These are phyloP conservation scores for Aricia agestis DNA, from an alignment of 1,140 invertebrate species.

Conservation along the genomic window DNA sequence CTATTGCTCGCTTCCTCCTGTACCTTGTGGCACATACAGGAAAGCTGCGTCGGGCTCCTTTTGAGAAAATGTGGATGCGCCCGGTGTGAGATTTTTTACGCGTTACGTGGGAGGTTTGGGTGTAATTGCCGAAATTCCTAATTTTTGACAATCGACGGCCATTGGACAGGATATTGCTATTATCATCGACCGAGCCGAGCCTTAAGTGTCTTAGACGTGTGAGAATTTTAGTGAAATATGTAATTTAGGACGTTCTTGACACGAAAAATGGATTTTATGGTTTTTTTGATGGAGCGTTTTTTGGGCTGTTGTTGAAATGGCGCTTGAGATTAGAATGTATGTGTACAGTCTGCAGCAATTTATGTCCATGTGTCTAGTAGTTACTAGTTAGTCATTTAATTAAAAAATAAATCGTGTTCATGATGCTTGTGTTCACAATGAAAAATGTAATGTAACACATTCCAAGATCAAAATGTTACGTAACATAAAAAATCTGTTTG, in stretches of 20 bases:
- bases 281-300: not conserved
- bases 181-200: conserved; percentile 54
- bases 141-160: conserved; percentile 75
- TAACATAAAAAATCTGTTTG: not conserved
- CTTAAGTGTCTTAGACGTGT: conserved; percentile 18
- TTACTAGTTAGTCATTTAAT: not conserved
- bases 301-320: not conserved
- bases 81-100: conserved; percentile 67
- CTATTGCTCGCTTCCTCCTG: conserved; percentile 23
- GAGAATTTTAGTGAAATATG: conserved; percentile 10
- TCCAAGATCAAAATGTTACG: not conserved
- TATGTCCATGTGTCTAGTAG: too few relatives aligned
- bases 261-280: not conserved
- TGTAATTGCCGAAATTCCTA: conserved; percentile 73
- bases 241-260: conserved; percentile 4
- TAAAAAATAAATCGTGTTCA: not conserved
- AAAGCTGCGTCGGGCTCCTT: conserved; percentile 54
- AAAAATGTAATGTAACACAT: not conserved
- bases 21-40: conserved; percentile 30
- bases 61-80: conserved; percentile 64
- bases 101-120: conserved; percentile 67
- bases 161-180: conserved; percentile 73
- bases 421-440: not conserved
- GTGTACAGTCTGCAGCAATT: not conserved
- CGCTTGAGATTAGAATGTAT: not conserved